Conservation (phyloP, 1,140 invertebrate species). For the Sinella curviseta region DNA sequence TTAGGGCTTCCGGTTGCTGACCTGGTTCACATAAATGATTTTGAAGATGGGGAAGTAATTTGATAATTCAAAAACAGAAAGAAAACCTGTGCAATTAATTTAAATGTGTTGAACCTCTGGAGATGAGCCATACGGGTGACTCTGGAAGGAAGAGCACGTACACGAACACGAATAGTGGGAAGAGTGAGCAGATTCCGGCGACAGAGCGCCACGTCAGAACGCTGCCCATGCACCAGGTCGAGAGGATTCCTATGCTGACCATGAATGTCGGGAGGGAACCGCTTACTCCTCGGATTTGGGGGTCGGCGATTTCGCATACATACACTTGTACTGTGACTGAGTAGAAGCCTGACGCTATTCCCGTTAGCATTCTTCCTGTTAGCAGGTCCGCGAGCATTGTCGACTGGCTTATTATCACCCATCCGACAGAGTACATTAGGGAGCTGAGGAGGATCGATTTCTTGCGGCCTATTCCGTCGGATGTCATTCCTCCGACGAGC, state of each 20-base stretch:
- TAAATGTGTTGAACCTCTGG: no score
- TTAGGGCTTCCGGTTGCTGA: conserved; percentile 54
- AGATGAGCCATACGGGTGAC: conserved; percentile 69
- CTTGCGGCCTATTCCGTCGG: conserved; percentile 45
- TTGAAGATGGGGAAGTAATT: no score
- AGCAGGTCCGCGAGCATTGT: conserved; percentile 37
- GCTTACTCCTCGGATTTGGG: conserved; percentile 56
- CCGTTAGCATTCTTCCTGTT: conserved; percentile 42
- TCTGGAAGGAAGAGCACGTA: conserved; percentile 65
- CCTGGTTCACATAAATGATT: no score
- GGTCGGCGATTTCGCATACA: conserved; percentile 58
- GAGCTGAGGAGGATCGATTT: conserved; percentile 46
- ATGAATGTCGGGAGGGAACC: conserved; percentile 57
- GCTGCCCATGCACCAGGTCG: conserved; percentile 50
- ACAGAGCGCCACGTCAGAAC: conserved; percentile 53
- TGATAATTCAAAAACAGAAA: no score
- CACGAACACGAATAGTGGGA: conserved; percentile 63
- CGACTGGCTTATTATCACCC: conserved; percentile 45
- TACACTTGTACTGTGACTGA: conserved; percentile 53
- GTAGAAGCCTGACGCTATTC: conserved; percentile 47
- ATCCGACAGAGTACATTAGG: conserved; percentile 42
- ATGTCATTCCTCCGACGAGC: conserved; percentile 39
- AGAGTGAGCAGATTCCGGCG: conserved; percentile 63
- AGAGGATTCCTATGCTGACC: conserved; percentile 55
- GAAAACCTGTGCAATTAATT: no score